These are phyloP conservation scores for Nephrocerus scutellatus DNA, from an alignment of 2,888 invertebrate species.

Conservation along the genomic window DNA sequence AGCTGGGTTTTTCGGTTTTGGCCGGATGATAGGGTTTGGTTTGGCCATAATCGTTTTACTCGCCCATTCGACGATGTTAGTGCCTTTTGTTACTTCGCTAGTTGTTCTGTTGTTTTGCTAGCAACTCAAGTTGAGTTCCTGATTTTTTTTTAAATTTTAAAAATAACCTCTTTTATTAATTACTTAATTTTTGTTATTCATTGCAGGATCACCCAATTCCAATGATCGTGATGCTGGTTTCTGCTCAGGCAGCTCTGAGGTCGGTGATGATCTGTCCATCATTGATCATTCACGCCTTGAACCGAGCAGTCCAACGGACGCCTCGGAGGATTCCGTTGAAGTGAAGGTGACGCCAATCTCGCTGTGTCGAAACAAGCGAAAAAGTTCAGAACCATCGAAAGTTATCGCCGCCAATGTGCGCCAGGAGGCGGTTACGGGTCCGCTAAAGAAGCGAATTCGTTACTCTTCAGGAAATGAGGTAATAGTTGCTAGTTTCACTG, in stretches of 20 bases:
- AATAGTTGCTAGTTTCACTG: slow-evolving; percentile 32
- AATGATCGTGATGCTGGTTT: slow-evolving; percentile 60
- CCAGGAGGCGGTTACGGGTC: slow-evolving; percentile 46
- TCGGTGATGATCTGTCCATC: slow-evolving; percentile 59
- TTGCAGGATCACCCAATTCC: slow-evolving; percentile 44
- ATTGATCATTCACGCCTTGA: slow-evolving; percentile 45
- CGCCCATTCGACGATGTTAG: no score
- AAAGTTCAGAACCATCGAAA: slow-evolving; percentile 60
- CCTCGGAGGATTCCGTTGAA: slow-evolving; percentile 60
- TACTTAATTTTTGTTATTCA: slow-evolving; percentile 15
- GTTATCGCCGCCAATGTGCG: slow-evolving; percentile 41
- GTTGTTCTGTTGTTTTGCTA: no score
- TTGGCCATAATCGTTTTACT: no score
- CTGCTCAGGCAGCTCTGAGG: slow-evolving; percentile 56
- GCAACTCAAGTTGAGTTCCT: not conserved
- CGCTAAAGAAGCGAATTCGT: slow-evolving; percentile 66
- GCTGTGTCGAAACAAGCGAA: slow-evolving; percentile 55
- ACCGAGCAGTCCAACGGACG: slow-evolving; percentile 56
- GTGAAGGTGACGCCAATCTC: slow-evolving; percentile 56
- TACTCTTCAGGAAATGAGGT: slow-evolving; percentile 46
- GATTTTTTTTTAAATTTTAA: no score
- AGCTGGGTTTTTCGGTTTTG: no score
- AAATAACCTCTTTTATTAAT: slow-evolving; percentile 7
- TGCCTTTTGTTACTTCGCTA: no score
- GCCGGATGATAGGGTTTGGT: no score